Percentiles rank a stretch among this genome's conserved stretches.
Evolutionary conservation across 2,113 vertebrate genomes (phyloP).

Genomic region (Chloebia gouldiae): DNA sequence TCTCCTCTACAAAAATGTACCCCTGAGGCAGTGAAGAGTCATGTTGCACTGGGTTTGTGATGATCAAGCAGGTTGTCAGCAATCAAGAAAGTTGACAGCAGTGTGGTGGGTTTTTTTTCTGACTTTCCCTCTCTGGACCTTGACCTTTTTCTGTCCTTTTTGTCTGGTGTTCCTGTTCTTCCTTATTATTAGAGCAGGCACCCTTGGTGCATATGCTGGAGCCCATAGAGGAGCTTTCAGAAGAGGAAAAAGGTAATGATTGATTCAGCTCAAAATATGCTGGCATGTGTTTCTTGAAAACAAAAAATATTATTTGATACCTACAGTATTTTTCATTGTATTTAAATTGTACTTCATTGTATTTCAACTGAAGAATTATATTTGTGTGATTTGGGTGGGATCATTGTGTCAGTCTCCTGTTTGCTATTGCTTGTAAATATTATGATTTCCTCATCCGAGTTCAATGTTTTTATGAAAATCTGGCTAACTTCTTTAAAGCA

Average conservation of each 20-base stretch:
- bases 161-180: conserved; percentile 71
- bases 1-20: not conserved
- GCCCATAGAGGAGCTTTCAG: conserved; percentile 94
- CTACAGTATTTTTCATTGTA: not conserved
- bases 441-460: not conserved
- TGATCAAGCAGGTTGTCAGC: not conserved
- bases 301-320: not conserved
- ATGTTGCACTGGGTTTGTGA: not conserved
- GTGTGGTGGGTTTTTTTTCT: conserved; percentile 14
- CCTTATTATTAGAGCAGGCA: conserved; percentile 82
- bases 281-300: not conserved
- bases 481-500: not conserved
- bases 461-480: not conserved
- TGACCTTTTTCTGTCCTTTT: conserved; percentile 65
- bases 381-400: not conserved
- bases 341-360: not conserved
- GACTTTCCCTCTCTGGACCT: conserved; percentile 38
- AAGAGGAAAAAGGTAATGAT: conserved; percentile 94
- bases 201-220: conserved; percentile 85
- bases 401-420: not conserved
- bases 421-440: not conserved
- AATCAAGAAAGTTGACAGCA: not conserved
- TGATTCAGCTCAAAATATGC: not conserved
- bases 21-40: not conserved
- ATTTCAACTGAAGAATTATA: not conserved